These are phyloP conservation scores for Ormyrus labotus DNA, from an alignment of 2,888 invertebrate genomes.

Conservation along the genomic window DNA sequence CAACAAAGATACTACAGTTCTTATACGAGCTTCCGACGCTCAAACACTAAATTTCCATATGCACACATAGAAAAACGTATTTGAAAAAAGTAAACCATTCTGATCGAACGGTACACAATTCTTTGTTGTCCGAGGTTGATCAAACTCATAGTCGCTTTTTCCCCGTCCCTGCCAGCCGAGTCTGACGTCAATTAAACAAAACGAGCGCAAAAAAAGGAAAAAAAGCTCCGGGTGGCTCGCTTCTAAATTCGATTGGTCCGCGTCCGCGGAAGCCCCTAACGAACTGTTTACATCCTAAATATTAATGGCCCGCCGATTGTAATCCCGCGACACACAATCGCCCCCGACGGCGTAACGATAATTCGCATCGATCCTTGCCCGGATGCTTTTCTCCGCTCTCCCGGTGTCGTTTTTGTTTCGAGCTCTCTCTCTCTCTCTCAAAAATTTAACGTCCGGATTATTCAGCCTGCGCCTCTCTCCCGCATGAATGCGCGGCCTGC, in stretches of 20 bases:
- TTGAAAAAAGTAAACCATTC: too few species aligned
- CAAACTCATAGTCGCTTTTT: too few species aligned
- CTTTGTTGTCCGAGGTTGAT: too few species aligned
- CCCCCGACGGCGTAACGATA: constrained; percentile 15
- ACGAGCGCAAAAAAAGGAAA: too few species aligned
- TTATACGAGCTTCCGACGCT: too few species aligned
- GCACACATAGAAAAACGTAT: too few species aligned
- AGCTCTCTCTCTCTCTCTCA: not conserved
- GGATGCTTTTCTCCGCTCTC: not conserved
- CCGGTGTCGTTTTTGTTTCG: not conserved
- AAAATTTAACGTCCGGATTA: constrained; percentile 30
- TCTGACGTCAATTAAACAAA: too few species aligned
- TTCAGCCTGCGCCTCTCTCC: not conserved
- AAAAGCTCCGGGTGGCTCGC: not conserved
- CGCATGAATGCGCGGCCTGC: not conserved
- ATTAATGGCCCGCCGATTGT: constrained; percentile 41
- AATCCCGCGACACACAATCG: constrained; percentile 36
- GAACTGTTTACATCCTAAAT: constrained; percentile 50
- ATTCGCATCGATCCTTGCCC: constrained; percentile 35
- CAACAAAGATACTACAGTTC: too few species aligned
- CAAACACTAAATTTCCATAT: too few species aligned
- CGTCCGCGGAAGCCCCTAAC: constrained; percentile 20
- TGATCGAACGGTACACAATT: too few species aligned
- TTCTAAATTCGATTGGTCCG: constrained; percentile 22
- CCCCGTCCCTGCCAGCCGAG: too few species aligned